A percentile compares a stretch with the other conserved stretches of the same genome.
Conservation (phyloP, 2,797 vertebrate genomes). For the Emys orbicularis region DNA sequence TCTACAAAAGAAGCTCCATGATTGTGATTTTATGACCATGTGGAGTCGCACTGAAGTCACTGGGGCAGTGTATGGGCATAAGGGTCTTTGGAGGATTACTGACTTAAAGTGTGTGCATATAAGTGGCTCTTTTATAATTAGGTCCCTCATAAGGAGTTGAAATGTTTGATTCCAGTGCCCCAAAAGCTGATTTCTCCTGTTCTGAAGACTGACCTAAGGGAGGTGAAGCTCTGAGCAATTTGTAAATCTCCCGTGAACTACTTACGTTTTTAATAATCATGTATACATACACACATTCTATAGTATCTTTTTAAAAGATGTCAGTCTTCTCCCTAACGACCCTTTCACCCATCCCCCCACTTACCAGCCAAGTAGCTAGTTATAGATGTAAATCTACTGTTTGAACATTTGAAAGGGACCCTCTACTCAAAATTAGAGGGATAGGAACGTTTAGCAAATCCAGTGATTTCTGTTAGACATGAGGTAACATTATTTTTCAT, state of each 20-base stretch:
- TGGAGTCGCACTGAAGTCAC: neutral
- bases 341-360: neutral
- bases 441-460: neutral
- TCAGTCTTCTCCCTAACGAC: neutral
- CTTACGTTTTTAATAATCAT: neutral
- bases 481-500: neutral
- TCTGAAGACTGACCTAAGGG: neutral
- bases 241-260: neutral
- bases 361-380: accelerated
- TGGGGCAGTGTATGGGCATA: neutral
- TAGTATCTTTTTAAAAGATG: accelerated
- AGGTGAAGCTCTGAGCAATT: neutral
- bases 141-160: neutral
- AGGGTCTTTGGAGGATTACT: neutral
- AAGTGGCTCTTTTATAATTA: neutral
- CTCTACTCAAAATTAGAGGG: accelerated
- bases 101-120: neutral
- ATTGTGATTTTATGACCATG: neutral
- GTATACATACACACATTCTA: neutral
- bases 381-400: neutral
- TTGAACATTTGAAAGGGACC: neutral
- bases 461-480: neutral
- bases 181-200: neutral
- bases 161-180: accelerated
- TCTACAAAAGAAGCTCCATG: neutral